Evolutionary conservation across 2,888 invertebrate genomes (phyloP).

Genomic region (Scaptomyza tumidula): DNA sequence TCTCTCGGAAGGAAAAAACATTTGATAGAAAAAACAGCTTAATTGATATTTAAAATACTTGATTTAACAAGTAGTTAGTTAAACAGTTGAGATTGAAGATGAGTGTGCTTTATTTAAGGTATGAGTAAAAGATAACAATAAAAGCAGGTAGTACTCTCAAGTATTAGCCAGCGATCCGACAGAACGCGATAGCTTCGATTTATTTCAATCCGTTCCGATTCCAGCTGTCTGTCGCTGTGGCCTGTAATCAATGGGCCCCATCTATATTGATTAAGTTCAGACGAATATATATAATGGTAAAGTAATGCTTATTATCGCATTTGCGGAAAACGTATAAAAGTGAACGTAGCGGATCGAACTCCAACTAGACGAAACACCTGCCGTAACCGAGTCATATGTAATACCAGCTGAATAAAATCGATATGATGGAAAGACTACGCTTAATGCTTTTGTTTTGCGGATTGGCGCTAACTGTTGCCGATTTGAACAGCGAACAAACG

Average conservation of each 20-base stretch:
- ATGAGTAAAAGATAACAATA: not conserved
- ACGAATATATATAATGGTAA: not conserved
- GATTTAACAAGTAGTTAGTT: no score
- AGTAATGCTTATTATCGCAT: not conserved
- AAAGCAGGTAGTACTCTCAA: no score
- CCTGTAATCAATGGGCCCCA: constrained; percentile 8
- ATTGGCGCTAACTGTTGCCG: not conserved
- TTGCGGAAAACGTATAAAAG: constrained; percentile 22
- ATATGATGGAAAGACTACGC: not conserved
- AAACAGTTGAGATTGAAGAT: not conserved
- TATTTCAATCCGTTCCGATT: not conserved
- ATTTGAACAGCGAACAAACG: not conserved
- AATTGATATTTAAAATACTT: not conserved
- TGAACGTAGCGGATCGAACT: not conserved
- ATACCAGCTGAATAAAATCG: not conserved
- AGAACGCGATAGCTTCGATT: no score
- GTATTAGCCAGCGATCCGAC: no score
- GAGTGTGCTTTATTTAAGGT: not conserved
- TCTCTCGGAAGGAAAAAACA: not conserved
- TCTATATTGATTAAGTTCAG: constrained; percentile 19
- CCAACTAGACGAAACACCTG: not conserved
- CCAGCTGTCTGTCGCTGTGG: constrained; percentile 1
- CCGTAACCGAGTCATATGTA: not conserved
- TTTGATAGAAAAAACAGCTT: not conserved
- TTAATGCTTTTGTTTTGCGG: constrained; percentile 11